Percentiles rank a stretch among this genome's conserved stretches.
phyloP scores from a whole-genome alignment of 2,113 vertebrate species.

The Burhinus oedicnemus region DNA sequence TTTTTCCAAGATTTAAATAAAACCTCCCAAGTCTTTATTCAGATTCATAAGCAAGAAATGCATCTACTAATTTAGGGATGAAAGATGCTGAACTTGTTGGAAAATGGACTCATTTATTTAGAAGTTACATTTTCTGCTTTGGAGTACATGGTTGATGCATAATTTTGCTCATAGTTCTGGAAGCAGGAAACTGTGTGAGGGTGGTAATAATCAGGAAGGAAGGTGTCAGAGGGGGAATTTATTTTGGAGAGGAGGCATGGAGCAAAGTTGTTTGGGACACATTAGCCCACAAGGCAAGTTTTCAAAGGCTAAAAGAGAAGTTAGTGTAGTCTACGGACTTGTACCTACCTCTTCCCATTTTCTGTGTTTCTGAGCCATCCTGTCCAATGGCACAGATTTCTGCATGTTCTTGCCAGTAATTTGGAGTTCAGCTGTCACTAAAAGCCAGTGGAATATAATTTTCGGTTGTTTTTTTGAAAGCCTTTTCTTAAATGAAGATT shows the following conservation, averaged over 20 bases:
- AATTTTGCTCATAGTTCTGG: not conserved
- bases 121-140: not conserved
- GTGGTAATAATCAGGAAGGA: not conserved
- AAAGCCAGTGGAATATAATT: not conserved
- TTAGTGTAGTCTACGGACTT: not conserved
- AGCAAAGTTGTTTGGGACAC: not conserved
- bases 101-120: not conserved
- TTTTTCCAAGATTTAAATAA: not conserved
- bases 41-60: not conserved
- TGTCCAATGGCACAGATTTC: not conserved
- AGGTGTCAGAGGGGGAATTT: not conserved
- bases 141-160: not conserved
- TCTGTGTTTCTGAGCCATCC: not conserved
- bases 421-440: not conserved
- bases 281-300: not conserved
- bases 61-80: not conserved
- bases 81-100: not conserved
- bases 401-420: not conserved
- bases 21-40: not conserved
- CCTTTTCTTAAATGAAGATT: not conserved
- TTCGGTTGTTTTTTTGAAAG: not conserved
- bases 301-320: not conserved
- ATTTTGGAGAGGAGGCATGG: not conserved
- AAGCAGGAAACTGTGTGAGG: not conserved
- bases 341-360: not conserved